A percentile compares a stretch with the other conserved stretches of the same genome.
Evolutionary conservation across 2,113 vertebrate genomes (phyloP).

Genomic region (Prinia subflava): DNA sequence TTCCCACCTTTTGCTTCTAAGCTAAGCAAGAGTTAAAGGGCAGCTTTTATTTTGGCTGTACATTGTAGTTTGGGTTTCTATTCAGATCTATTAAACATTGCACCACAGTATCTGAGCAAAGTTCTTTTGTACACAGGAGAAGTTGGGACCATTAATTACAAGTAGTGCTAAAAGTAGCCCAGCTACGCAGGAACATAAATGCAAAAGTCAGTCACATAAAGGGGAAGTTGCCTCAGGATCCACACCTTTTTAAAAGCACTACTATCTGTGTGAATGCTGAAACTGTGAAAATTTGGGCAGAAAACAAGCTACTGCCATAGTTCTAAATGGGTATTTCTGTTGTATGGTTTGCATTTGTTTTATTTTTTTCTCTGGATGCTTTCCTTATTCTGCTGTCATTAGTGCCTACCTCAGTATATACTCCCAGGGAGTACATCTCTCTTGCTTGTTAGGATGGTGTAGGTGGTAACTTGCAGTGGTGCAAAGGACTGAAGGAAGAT

Average conservation of each 20-base stretch:
- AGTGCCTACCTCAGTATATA: constrained; percentile 2
- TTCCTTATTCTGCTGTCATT: constrained; percentile 1
- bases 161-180: background rate
- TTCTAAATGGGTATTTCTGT: background rate
- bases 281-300: background rate
- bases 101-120: background rate
- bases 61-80: background rate
- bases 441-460: constrained; percentile 26
- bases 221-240: background rate
- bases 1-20: background rate
- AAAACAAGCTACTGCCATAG: background rate
- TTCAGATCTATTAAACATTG: background rate
- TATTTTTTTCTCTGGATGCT: background rate
- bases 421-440: background rate
- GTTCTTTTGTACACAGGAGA: background rate
- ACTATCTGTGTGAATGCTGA: background rate
- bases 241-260: background rate
- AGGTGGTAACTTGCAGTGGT: constrained; percentile 22
- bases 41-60: background rate
- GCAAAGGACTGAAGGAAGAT: constrained; percentile 13
- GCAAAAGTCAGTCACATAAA: background rate
- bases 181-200: background rate
- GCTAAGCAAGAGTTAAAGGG: background rate
- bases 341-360: background rate
- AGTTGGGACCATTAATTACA: background rate